Percentiles rank a stretch among this genome's conserved stretches.
These are phyloP conservation scores for Drosophila greeni DNA, from an alignment of 2,888 invertebrate genomes.

Conservation along the genomic window DNA sequence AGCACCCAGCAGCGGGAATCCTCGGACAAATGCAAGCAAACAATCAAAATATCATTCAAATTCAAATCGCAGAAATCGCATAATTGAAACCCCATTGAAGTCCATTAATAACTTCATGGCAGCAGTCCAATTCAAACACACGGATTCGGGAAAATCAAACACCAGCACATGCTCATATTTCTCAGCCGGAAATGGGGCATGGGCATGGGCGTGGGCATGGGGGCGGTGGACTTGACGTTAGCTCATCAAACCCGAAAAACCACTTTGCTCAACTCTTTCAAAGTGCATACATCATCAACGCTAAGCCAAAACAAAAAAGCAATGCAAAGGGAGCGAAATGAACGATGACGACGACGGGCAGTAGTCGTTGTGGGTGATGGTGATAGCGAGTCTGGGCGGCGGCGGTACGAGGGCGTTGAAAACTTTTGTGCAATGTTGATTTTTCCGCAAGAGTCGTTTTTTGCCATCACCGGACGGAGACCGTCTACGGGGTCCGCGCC, in stretches of 20 bases:
- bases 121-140: slow-evolving; percentile 57
- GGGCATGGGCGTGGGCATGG: background rate
- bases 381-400: slow-evolving; percentile 11
- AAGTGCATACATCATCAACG: slow-evolving; percentile 71
- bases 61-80: slow-evolving; percentile 72
- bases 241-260: slow-evolving; percentile 71
- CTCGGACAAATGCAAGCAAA: slow-evolving; percentile 47
- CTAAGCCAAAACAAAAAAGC: slow-evolving; percentile 68
- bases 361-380: slow-evolving; percentile 1
- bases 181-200: slow-evolving; percentile 4
- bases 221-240: slow-evolving; percentile 54
- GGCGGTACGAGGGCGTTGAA: slow-evolving; percentile 34
- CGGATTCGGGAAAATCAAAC: slow-evolving; percentile 18
- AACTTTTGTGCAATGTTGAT: slow-evolving; percentile 73
- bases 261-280: slow-evolving; percentile 72
- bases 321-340: slow-evolving; percentile 43
- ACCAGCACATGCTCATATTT: slow-evolving; percentile 42
- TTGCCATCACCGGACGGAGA: slow-evolving; percentile 43
- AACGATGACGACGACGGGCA: slow-evolving; percentile 35
- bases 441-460: slow-evolving; percentile 72
- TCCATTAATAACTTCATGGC: slow-evolving; percentile 71
- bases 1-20: slow-evolving; percentile 9
- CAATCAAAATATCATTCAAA: slow-evolving; percentile 69
- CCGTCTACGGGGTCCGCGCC: slow-evolving; percentile 11
- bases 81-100: slow-evolving; percentile 71